Evolutionary conservation across 2,888 invertebrate genomes (phyloP), one percentile per base, ranked within the genome.

Genomic region (Caenorhabditis wallacei): DNA sequence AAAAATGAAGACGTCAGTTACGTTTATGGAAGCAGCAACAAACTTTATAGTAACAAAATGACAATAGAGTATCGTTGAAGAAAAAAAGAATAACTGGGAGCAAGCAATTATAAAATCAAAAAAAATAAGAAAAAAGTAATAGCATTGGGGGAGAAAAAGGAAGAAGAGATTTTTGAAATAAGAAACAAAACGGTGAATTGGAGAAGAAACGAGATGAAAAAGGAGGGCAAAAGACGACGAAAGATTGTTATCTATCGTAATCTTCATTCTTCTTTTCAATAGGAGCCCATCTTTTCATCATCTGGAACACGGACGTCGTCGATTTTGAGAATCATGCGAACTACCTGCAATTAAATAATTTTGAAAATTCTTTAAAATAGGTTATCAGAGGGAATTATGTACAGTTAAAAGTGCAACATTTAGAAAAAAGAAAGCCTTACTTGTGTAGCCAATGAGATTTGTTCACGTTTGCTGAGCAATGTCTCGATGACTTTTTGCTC

Each of bases 281-380:
- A 80, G 26, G 80, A 74, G 40, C 70, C 79, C 83, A 88, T 83
- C 79, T 68, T 71, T 48, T 91, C 88, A 82, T 93, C 93, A 69
- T 92, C 93, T 57, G 94, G 94, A 80, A 94, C 94, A 88, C 95
- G 95, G 51, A 99, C 96, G 92, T 99, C 99, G 92, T 99, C 99
- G 82, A 99, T 99, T 93, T 99, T 99, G 87, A 99, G 94, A 87
- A 99, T 98, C 99, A 99, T 99, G 93, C 98, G 97, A 69, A 98
- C 98, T 84, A 99, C 94, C 89, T 90, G 72, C 20, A 80, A 66
- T 51, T 26, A 11, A 18, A n/a, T 13, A 10, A 5, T 13, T 4
- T 16, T 10, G 11, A 40, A 40, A 40, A 40, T 35, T 10, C 35
- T 35, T n/a, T n/a, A n/a, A n/a, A n/a, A n/a, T n/a, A n/a, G n/a